A percentile compares a stretch with the other conserved stretches of the same genome.
Evolutionary conservation across 2,888 invertebrate species (phyloP).

Genomic region (Achlya flavicornis): DNA sequence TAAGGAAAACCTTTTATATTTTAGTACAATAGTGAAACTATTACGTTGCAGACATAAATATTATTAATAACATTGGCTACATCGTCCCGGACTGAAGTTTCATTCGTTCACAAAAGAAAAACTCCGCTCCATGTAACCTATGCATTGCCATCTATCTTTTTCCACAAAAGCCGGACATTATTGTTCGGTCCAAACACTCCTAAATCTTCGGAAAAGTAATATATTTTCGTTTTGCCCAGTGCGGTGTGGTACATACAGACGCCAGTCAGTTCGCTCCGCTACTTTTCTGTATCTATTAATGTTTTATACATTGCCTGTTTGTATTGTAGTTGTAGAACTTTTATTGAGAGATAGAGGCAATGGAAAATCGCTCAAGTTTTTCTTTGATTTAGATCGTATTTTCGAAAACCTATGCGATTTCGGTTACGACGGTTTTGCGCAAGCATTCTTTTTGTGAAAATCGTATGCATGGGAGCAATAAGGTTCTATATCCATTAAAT

Average conservation of each 20-base stretch:
- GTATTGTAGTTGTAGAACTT: slow-evolving; percentile 42
- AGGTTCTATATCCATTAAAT: slow-evolving; percentile 28
- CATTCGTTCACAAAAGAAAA: slow-evolving; percentile 81
- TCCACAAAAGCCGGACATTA: slow-evolving; percentile 85
- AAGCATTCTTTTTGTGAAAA: slow-evolving; percentile 58
- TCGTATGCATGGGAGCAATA: slow-evolving; percentile 29
- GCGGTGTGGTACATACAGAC: slow-evolving; percentile 68
- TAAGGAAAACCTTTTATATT: slow-evolving; percentile 60
- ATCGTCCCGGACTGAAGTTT: slow-evolving; percentile 69
- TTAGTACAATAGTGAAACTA: slow-evolving; percentile 63
- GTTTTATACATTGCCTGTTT: slow-evolving; percentile 76
- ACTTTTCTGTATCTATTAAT: slow-evolving; percentile 79
- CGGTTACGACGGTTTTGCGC: slow-evolving; percentile 62
- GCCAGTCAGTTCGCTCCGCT: slow-evolving; percentile 70
- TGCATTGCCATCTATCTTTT: slow-evolving; percentile 84
- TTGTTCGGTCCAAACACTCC: slow-evolving; percentile 85
- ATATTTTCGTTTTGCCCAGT: slow-evolving; percentile 84
- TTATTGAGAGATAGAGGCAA: slow-evolving; percentile 43
- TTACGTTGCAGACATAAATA: slow-evolving; percentile 75
- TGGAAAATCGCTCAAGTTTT: slow-evolving; percentile 63
- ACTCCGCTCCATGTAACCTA: slow-evolving; percentile 79
- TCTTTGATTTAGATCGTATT: slow-evolving; percentile 57
- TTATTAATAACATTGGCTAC: slow-evolving; percentile 73
- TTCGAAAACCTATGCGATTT: slow-evolving; percentile 58
- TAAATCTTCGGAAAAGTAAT: slow-evolving; percentile 85